Evolutionary conservation across 2,797 vertebrate genomes (phyloP).

Genomic region (Acomys russatus): DNA sequence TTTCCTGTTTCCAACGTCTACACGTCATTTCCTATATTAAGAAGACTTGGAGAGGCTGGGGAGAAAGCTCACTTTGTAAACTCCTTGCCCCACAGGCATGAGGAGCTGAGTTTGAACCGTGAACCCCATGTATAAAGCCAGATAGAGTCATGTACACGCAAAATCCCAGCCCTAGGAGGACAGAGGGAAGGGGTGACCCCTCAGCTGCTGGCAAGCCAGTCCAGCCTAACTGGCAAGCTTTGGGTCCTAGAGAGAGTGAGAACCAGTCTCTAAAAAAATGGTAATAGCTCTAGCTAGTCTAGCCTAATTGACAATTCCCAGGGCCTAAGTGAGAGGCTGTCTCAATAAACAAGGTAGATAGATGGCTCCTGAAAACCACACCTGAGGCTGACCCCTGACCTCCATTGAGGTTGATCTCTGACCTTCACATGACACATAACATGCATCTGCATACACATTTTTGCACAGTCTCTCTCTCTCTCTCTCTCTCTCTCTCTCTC

Average conservation of each 20-base stretch:
- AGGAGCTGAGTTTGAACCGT: background rate
- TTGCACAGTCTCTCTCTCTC: background rate
- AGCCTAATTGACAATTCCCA: background rate
- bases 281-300: background rate
- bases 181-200: background rate
- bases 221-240: background rate
- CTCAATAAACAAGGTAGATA: background rate
- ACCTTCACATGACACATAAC: background rate
- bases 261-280: background rate
- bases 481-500: background rate
- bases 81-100: background rate
- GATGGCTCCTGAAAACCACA: background rate
- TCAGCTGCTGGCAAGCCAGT: background rate
- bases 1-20: background rate
- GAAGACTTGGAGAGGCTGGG: background rate
- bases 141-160: too few relatives aligned
- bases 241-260: background rate
- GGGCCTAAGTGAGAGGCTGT: background rate
- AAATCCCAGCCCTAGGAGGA: background rate
- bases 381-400: background rate
- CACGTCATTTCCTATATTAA: background rate
- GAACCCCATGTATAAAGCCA: background rate
- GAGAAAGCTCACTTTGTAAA: background rate
- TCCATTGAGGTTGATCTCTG: background rate
- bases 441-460: background rate